Base-by-base conservation (phyloP, 2,113 vertebrate genomes). In the Baryphthengus martii region DNA sequence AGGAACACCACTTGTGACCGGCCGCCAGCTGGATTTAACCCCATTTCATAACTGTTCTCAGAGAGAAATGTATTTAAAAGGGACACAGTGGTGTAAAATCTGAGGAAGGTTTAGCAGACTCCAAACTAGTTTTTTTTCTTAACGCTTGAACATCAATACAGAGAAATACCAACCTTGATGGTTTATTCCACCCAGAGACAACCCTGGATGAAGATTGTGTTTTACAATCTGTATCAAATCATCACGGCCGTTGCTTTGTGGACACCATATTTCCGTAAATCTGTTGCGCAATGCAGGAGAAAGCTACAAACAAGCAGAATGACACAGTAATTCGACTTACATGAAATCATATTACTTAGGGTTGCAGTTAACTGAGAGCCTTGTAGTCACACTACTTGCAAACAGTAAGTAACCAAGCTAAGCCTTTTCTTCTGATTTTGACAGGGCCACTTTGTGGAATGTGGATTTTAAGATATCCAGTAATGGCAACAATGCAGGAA, bases 181-280 rank as follows among this genome's bases (percentile, higher is more conserved):
- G 65, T 97, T 95, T 77, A 87, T 85, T 96, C 97, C 97, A 59
- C 97, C 90, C 17, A 99, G 95, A 25, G 98, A 98, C 61, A 99
- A 97, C n/a, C 98, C 98, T 21, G 98, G 89, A 74, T 92, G 96
- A 92, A 99, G 98, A 97, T 99, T 99, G 97, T 98, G 98, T 71
- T 98, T 98, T 79, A 99, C 98, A 89, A 99, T 99, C 96, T 99
- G 98, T 73, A 99, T 89, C 94, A 99, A 97, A 97, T 99, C 99
- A n/a, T 97, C 93, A 26, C 98, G 98, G 59, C 94, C 97, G 95
- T 98, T 99, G 94, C 97, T 99, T 86, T 99, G 99, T 19, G 99
- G 99, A 91, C 99, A 99, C 99, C 99, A 99, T 96, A 99, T 98
- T 97, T 99, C 99, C 12, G 99, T 99, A 96, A 99, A 99, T 40